Conservation (phyloP, 2,888 invertebrate species). For the Diarsia dahlii region DNA sequence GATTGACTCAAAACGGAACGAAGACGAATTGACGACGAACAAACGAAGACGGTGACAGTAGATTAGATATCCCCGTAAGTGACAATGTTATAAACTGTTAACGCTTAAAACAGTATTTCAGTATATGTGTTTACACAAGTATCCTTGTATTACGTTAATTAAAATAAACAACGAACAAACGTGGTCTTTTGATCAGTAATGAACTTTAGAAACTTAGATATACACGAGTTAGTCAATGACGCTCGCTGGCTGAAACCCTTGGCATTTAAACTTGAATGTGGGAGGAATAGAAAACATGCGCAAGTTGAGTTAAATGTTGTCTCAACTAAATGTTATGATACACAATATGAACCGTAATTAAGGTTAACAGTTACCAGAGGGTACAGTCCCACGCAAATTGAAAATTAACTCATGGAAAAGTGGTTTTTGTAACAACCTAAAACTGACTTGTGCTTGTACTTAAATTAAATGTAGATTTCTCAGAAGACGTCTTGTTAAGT, state of each 20-base stretch:
- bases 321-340: slow-evolving; percentile 35
- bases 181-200: slow-evolving; percentile 9
- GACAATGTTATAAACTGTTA: too few species aligned
- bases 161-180: neutral
- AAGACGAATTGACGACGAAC: too few species aligned
- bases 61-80: too few species aligned
- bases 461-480: neutral
- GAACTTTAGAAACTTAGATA: slow-evolving; percentile 13
- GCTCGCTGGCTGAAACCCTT: neutral
- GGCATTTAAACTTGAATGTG: slow-evolving; percentile 41
- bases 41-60: too few species aligned
- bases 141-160: neutral
- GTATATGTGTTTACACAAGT: too few species aligned
- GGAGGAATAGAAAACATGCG: slow-evolving; percentile 38
- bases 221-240: slow-evolving; percentile 14
- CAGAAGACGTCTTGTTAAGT: neutral
- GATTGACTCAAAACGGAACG: too few species aligned
- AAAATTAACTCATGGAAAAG: slow-evolving; percentile 30
- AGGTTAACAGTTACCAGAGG: slow-evolving; percentile 25
- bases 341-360: slow-evolving; percentile 30
- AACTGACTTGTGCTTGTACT: neutral
- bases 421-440: slow-evolving; percentile 12
- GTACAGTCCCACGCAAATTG: slow-evolving; percentile 28
- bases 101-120: too few species aligned
- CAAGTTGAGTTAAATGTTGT: slow-evolving; percentile 29